phyloP scores from a whole-genome alignment of 2,797 vertebrate species.

The Coilia nasus region DNA sequence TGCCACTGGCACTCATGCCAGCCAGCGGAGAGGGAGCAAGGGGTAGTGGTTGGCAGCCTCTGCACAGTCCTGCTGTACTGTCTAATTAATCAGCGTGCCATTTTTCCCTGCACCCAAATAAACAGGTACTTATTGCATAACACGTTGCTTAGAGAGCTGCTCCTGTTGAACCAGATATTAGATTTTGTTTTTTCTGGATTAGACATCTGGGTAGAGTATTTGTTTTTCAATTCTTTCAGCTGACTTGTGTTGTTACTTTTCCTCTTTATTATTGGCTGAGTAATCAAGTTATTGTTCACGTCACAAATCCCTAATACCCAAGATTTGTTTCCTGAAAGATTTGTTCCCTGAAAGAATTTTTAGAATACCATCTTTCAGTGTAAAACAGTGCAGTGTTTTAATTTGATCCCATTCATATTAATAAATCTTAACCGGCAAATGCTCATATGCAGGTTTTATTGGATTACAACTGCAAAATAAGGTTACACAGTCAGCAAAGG shows the following conservation, averaged over 20 bases:
- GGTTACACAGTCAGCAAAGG: no score
- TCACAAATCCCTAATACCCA: not conserved
- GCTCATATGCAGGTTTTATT: no score
- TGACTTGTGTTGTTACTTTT: not conserved
- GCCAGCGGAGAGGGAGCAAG: not conserved
- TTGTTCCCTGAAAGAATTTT: not conserved
- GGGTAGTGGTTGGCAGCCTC: not conserved
- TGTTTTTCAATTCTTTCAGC: not conserved
- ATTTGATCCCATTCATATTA: no score
- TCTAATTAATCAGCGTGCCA: not conserved
- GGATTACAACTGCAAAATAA: no score
- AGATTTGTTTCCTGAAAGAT: not conserved
- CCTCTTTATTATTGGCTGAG: not conserved
- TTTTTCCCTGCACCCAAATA: not conserved
- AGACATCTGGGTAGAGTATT: not conserved
- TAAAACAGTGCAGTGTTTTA: no score
- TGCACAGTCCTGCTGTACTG: not conserved
- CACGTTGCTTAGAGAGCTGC: no score
- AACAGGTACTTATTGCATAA: not conserved
- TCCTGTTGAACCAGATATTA: not conserved
- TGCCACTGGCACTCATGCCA: not conserved
- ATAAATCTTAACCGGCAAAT: no score
- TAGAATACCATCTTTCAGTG: not conserved
- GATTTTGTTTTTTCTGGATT: no score
- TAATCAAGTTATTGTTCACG: not conserved